These are phyloP conservation scores for Cairina moschata DNA, from an alignment of 2,113 vertebrate species.

Conservation along the genomic window DNA sequence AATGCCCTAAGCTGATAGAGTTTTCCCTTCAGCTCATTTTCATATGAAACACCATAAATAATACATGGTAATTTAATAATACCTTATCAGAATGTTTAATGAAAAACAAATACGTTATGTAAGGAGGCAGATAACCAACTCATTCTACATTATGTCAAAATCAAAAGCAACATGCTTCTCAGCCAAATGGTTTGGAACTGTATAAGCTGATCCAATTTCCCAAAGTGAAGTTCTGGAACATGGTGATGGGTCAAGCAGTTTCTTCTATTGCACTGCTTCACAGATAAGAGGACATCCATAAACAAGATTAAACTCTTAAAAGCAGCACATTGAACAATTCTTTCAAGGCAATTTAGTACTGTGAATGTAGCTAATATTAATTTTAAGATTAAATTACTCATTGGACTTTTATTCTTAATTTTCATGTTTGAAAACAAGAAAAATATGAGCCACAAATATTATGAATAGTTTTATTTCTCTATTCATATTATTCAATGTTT, in stretches of 20 bases:
- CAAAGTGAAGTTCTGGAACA: conserved; percentile 56
- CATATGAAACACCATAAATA: conserved; percentile 75
- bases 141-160: conserved; percentile 26
- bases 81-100: conserved; percentile 78
- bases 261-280: background rate
- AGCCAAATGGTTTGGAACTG: conserved; percentile 41
- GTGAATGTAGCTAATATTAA: background rate
- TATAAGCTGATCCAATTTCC: conserved; percentile 16
- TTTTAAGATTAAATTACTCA: background rate
- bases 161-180: conserved; percentile 4
- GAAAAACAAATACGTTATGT: conserved; percentile 78
- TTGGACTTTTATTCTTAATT: background rate
- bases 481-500: background rate
- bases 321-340: conserved; percentile 14
- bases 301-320: conserved; percentile 16
- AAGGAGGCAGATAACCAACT: conserved; percentile 67
- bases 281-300: conserved; percentile 9
- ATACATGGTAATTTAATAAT: conserved; percentile 76
- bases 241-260: conserved; percentile 22
- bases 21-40: conserved; percentile 70
- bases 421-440: background rate
- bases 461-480: background rate
- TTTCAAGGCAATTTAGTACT: background rate
- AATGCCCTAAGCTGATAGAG: conserved; percentile 43
- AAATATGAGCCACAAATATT: background rate